Evolutionary conservation across 30 jellyfish, hydroid and myxozoan genomes (phyloP), one percentile per base, ranked within the genome.

Genomic region (Euphysa ruthae): DNA sequence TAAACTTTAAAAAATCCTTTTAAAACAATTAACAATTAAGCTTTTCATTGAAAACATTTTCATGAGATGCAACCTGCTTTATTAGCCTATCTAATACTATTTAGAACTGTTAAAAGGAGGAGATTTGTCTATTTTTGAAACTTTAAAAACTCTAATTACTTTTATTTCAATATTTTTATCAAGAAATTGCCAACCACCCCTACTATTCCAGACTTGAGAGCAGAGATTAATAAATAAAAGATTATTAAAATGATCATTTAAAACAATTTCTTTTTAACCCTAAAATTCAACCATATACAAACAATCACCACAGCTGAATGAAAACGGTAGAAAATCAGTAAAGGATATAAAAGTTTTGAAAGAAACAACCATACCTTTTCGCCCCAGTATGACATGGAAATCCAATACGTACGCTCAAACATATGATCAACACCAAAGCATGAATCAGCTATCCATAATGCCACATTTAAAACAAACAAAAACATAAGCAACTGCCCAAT

Each of bases 241-340:
- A 30, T 4, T n/a, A n/a, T n/a, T n/a, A n/a, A n/a, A n/a, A n/a
- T n/a, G n/a, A n/a, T n/a, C n/a, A n/a, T n/a, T 30, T 56, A 6
- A 56, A 6, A 16, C 44, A 8, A 6, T 56, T 34, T 63, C 14
- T 22, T 34, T 35, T 63, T 63, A 1, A 63, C 77, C 21, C 77
- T 29, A 25, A 63, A 63, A 22, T 63, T 29, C 33, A 30, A 31
- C 77, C 77, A 63, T 0, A 63, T 31, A 10, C 15, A 49, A 43
- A 35, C 77, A 63, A 63, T 33, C 70, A 63, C 21, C n/a, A 35
- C 77, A 34, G 46, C 77, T 28, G 77, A 63, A 34, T 63, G 77
- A 30, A 63, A 63, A 13, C 77, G 77, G 25, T 24, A 63, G 31
- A 63, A 63, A 31, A 63, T 63, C 27, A 63, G 30, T 2, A 63